Conservation (phyloP, 1,140 invertebrate genomes). For the Drosophila obscura region DNA sequence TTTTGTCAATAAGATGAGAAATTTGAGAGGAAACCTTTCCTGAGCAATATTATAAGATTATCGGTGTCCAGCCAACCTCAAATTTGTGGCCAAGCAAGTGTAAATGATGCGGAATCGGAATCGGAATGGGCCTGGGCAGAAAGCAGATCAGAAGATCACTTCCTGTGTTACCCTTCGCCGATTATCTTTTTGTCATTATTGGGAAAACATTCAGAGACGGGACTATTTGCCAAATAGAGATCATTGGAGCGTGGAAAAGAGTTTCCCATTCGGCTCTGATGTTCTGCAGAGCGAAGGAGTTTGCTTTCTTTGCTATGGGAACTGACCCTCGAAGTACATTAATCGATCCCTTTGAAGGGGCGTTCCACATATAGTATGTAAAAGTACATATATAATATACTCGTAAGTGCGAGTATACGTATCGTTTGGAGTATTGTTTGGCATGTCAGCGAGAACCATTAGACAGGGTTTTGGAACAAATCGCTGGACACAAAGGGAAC, state of each 20-base stretch:
- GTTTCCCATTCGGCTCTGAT: conserved; percentile 26
- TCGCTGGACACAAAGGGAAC: conserved; percentile 29
- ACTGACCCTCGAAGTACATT: neutral
- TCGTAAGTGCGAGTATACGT: neutral
- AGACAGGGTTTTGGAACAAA: conserved; percentile 48
- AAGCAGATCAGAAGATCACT: conserved; percentile 21
- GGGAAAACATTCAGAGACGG: conserved; percentile 12
- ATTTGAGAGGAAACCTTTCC: conserved; percentile 39
- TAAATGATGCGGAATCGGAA: conserved; percentile 39
- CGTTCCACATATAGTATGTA: neutral
- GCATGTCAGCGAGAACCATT: conserved; percentile 57
- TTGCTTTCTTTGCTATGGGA: conserved; percentile 2
- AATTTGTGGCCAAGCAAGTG: conserved; percentile 77
- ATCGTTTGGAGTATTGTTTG: conserved; percentile 25
- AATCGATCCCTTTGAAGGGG: neutral
- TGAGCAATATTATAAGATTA: conserved; percentile 69
- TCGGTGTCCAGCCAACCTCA: conserved; percentile 43
- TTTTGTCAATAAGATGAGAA: conserved; percentile 57
- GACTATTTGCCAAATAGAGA: conserved; percentile 61
- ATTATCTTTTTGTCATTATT: conserved; percentile 71
- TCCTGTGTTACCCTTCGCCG: conserved; percentile 38
- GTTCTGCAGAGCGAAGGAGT: no score
- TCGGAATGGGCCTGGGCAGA: neutral
- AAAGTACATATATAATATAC: no score
- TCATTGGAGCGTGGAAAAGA: conserved; percentile 60